Conservation (phyloP, 2,888 invertebrate genomes). For the Embidobia sp. region DNA sequence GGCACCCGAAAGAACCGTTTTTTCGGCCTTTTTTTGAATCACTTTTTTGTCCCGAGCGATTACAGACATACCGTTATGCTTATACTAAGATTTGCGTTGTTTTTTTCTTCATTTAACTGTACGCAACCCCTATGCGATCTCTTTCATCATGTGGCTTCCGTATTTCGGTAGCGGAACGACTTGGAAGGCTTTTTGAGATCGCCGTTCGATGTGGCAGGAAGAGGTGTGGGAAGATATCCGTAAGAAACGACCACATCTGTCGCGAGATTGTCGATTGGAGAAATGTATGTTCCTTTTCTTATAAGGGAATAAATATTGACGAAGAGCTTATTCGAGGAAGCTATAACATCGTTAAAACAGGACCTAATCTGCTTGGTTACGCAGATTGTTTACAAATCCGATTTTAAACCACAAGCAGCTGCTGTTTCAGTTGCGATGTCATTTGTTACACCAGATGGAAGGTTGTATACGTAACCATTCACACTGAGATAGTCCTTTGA, state of each 20-base stretch:
- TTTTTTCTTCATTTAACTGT: slow-evolving; percentile 70
- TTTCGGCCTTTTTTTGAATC: slow-evolving; percentile 39
- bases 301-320: slow-evolving; percentile 53
- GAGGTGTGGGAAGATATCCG: slow-evolving; percentile 61
- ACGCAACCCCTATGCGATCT: slow-evolving; percentile 64
- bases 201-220: slow-evolving; percentile 55
- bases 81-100: slow-evolving; percentile 48
- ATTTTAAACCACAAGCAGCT: slow-evolving; percentile 4
- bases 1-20: slow-evolving; percentile 56
- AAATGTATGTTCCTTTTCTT: slow-evolving; percentile 4
- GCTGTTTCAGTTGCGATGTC: slow-evolving; percentile 15
- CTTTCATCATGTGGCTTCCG: slow-evolving; percentile 72
- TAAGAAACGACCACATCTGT: slow-evolving; percentile 55
- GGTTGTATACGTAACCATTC: too few species aligned
- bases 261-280: slow-evolving; percentile 24
- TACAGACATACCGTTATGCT: slow-evolving; percentile 57
- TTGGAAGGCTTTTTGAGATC: slow-evolving; percentile 66
- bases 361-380: slow-evolving; percentile 7
- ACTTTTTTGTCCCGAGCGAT: slow-evolving; percentile 56
- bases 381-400: slow-evolving; percentile 6
- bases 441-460: too few species aligned
- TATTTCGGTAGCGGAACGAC: slow-evolving; percentile 67
- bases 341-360: too few species aligned
- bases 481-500: neutral
- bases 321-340: too few species aligned